phyloP scores from a whole-genome alignment of 53 echinoderm and acorn worm genomes.

The Temnopleurus reevesii region DNA sequence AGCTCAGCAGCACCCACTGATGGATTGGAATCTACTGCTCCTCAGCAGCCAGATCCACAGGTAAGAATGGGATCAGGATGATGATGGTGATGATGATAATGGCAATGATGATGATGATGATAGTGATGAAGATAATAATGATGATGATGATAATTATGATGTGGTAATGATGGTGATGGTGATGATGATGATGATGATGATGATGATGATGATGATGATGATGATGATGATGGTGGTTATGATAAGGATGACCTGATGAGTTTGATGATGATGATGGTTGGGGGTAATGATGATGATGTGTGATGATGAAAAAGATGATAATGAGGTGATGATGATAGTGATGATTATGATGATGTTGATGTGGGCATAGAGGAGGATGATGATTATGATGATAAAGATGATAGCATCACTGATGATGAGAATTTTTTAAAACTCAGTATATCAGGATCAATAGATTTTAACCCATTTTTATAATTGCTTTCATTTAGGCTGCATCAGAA shows the following conservation, averaged over 20 bases:
- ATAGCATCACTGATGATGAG: background rate
- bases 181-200: conserved; percentile 34
- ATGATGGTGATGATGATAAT: conserved; percentile 19
- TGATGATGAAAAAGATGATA: background rate
- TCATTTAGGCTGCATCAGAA: conserved; percentile 53
- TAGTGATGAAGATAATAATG: conserved; percentile 33
- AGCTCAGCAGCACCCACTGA: conserved; percentile 62
- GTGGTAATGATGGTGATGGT: conserved; percentile 2
- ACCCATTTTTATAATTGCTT: background rate
- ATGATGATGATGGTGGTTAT: background rate
- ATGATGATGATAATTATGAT: conserved; percentile 47
- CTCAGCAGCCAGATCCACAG: conserved; percentile 81
- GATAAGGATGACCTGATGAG: background rate
- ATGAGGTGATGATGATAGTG: background rate
- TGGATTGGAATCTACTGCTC: conserved; percentile 82
- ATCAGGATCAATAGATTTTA: background rate
- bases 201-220: background rate
- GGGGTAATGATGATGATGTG: background rate
- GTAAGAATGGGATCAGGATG: conserved; percentile 34
- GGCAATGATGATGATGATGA: conserved; percentile 23
- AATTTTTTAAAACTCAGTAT: too few species aligned
- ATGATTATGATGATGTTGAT: background rate
- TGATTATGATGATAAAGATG: too few species aligned
- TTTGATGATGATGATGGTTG: background rate
- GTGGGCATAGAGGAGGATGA: background rate